Evolutionary conservation across 2,888 invertebrate genomes (phyloP), one percentile per base, ranked within the genome.

Genomic region (Ophion slaviceki): DNA sequence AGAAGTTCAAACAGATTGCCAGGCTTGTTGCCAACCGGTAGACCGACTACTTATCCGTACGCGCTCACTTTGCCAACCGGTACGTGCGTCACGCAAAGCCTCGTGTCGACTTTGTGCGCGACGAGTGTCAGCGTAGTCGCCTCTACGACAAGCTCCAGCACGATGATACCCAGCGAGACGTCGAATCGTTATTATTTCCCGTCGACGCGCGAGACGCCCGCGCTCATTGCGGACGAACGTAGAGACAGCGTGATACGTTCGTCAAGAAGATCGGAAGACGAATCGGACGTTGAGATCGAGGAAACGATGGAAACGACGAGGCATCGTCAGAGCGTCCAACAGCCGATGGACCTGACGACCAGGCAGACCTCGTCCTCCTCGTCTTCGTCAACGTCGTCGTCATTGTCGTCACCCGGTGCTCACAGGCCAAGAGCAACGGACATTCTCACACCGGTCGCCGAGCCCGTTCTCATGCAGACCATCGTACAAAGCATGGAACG

Each of bases 41-140:
- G 96, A 88, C 96, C 96, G 0, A 94, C 96, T 24, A 96, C 96
- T 17, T 97, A 97, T 92, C 97, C 97, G 0, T 97, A 97, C 89
- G 95, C 90, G 1, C 64, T 90, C 53, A 91, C 90, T 2, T 89
- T 90, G 32, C 20, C 72, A 20, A 20, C 61, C 6, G 85, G 89
- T 5, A 87, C 89, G 14, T 87, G 89, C 17, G 87, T 89, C n/a
- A 89, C 90, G 10, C 87, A 88, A 57, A 89, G 86, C n/a, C 75
- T 75, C 66, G 57, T 80, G 14, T 80, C 74, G 5, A 67, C 80
- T 5, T 57, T 5, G 7, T 40, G 40, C 8, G 40, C 40, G 1
- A 7, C 40, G 40, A 40, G 40, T 5, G 8, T 40, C 7, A 90
- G 86, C 74, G 89, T 84, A 70, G 90, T 75, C 40, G 47, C 88